phyloP scores from a whole-genome alignment of 2,113 vertebrate species.

The Thalassoma bifasciatum region DNA sequence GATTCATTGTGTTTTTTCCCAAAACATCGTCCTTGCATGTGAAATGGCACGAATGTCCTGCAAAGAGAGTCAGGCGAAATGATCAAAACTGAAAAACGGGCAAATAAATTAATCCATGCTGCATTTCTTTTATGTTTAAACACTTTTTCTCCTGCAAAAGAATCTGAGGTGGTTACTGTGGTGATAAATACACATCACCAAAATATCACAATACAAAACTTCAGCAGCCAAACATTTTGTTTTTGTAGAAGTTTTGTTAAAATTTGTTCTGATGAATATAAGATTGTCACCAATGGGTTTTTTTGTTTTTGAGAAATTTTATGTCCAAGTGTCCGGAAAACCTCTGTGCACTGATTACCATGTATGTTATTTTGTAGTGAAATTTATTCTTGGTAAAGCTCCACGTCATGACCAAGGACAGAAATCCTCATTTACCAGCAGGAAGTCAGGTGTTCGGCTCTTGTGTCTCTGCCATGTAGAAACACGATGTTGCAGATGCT shows the following conservation, averaged over 20 bases:
- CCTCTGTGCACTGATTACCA: too few species aligned
- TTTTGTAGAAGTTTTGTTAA: too few species aligned
- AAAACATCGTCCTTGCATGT: background rate
- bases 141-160: background rate
- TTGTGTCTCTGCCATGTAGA: too few species aligned
- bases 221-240: background rate
- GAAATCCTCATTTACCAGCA: too few species aligned
- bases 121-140: background rate
- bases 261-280: background rate
- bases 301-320: too few species aligned
- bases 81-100: background rate
- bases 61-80: background rate
- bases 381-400: too few species aligned
- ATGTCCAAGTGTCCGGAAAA: too few species aligned
- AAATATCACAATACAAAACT: background rate
- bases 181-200: background rate
- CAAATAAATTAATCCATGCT: background rate
- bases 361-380: too few species aligned
- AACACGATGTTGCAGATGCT: too few species aligned
- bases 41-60: conserved; percentile 17
- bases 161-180: background rate
- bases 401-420: too few species aligned
- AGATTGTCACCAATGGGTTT: too few species aligned
- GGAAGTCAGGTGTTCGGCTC: too few species aligned
- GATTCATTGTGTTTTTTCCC: conserved; percentile 38